A percentile compares a stretch with the other conserved stretches of the same genome.
phyloP scores from a whole-genome alignment of 2,888 invertebrate genomes.

The Arrhopalites spinosus region DNA sequence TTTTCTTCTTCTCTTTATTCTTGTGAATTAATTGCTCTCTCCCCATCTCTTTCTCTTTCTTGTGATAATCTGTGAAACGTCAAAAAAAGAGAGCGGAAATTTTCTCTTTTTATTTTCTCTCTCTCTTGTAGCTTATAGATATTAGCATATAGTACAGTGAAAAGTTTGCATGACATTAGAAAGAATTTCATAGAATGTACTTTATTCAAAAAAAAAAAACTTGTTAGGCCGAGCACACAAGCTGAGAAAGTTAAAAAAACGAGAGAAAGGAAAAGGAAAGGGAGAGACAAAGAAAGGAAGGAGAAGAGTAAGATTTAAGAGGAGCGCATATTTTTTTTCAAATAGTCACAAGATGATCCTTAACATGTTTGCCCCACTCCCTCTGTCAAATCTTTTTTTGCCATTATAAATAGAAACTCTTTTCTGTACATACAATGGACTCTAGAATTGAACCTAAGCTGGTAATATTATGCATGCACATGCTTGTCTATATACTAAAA shows the following conservation, averaged over 20 bases:
- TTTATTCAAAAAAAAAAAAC: background rate
- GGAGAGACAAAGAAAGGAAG: background rate
- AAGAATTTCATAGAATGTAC: background rate
- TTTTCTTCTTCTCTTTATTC: background rate
- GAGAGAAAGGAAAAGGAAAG: background rate
- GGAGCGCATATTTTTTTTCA: conserved; percentile 6
- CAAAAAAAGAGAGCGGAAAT: background rate
- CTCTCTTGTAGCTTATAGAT: background rate
- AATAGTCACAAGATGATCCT: conserved; percentile 9
- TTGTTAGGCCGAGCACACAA: background rate
- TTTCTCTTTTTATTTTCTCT: background rate
- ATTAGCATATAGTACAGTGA: background rate
- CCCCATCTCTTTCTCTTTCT: background rate
- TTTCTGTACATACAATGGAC: too few species aligned
- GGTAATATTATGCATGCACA: conserved; percentile 20
- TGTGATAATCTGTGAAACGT: conserved; percentile 2
- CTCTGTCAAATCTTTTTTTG: background rate
- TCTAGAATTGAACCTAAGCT: conserved; percentile 8
- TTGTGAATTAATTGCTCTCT: background rate
- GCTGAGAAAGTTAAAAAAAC: background rate
- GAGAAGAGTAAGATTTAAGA: background rate
- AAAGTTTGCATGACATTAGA: background rate
- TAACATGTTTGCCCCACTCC: conserved; percentile 2
- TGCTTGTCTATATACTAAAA: background rate
- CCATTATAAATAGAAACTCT: too few species aligned